Evolutionary conservation across 2,113 vertebrate species (phyloP), one percentile per base, ranked within the genome.

Genomic region (Phocoena phocoena): DNA sequence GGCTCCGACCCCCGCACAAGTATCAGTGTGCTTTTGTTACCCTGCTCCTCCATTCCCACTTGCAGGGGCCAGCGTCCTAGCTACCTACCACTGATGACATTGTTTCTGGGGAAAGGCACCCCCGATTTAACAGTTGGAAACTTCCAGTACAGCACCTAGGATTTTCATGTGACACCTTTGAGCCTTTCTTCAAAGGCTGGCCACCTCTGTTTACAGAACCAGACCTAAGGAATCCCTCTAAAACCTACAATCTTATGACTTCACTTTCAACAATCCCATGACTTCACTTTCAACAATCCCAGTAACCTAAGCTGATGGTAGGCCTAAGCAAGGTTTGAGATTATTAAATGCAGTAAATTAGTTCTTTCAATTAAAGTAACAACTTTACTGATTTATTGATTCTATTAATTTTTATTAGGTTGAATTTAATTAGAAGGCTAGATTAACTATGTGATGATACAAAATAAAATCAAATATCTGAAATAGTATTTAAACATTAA

Each of bases 401-500:
- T 67, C 55, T 58, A 82, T 80, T 68, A 44, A 60, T 70, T 93
- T 76, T 76, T 85, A 90, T 68, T n/a, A 89, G 26, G 5, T 50
- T 87, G 26, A 62, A 15, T 81, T 95, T 63, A 88, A 63, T 63
- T 68, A 90, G 44, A 76, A 88, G 36, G 65, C 31, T 36, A 62
- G 47, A 62, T 41, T 80, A 71, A 73, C 15, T 73, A 82, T 60
- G 12, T 53, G 63, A 55, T 21, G 38, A 70, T 63, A n/a, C 44
- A 82, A 58, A 80, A 58, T 67, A 60, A 55, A 60, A 91, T 33
- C 21, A 88, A 71, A 90, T 55, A 83, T 31, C 26, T 83, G 23
- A 91, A 88, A 94, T 63, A 28, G 12, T 44, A 80, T 47, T 74
- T 62, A 94, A 95, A 74, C n/a, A 84, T 67, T 79, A 83, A 76